These are phyloP conservation scores for Diplosoma virens DNA, from an alignment of 23 tunicate species.

Conservation along the genomic window DNA sequence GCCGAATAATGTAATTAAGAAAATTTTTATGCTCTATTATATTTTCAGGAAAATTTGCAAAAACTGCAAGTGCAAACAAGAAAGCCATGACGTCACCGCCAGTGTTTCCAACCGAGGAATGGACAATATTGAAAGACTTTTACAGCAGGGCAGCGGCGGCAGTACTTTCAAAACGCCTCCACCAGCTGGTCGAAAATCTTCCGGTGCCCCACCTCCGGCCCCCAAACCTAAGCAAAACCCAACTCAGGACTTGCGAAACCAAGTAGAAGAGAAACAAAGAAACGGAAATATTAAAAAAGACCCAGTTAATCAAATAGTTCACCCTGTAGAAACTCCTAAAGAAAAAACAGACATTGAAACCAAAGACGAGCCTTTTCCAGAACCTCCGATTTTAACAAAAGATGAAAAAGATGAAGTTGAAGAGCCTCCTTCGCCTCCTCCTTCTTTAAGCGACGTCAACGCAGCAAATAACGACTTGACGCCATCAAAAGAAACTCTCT, in stretches of 20 bases:
- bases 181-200: neutral
- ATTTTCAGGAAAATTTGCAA: slow-evolving; percentile 82
- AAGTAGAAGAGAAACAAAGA: neutral
- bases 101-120: slow-evolving; percentile 76
- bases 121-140: slow-evolving; percentile 81
- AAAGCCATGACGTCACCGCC: slow-evolving; percentile 78
- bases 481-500: neutral
- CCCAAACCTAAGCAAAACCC: slow-evolving; percentile 25
- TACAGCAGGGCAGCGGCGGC: slow-evolving; percentile 60
- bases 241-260: neutral
- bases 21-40: neutral
- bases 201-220: slow-evolving; percentile 37
- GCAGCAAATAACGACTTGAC: neutral
- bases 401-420: neutral
- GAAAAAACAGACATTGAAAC: neutral
- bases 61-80: slow-evolving; percentile 95
- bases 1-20: neutral
- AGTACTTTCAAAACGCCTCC: neutral
- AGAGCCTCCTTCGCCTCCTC: slow-evolving; percentile 46
- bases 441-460: slow-evolving; percentile 9
- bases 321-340: neutral
- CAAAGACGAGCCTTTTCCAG: no score
- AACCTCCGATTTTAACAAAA: no score
- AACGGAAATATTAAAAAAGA: neutral
- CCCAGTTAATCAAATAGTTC: neutral